Conservation (phyloP, 35 echinoderm and acorn worm genomes). For the Chiridota heheva region DNA sequence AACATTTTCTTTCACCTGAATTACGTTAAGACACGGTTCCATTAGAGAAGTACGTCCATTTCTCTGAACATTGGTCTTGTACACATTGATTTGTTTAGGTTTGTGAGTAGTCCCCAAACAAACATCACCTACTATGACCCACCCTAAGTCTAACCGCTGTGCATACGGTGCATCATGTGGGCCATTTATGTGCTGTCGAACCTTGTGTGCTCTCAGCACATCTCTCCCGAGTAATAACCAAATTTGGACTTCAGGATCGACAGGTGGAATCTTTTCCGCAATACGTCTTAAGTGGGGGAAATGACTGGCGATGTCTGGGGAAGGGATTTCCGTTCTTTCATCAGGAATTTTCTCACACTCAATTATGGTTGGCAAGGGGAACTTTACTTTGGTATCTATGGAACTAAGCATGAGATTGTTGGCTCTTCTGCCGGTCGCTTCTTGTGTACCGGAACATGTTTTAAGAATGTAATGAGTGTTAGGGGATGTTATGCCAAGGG, state of each 20-base stretch:
- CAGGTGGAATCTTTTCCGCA: conserved; percentile 39
- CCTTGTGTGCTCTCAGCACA: conserved; percentile 19
- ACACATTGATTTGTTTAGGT: not conserved
- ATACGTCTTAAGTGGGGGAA: conserved; percentile 36
- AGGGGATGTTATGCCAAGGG: not conserved
- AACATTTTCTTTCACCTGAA: conserved; percentile 24
- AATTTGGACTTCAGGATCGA: not conserved
- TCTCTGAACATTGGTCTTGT: not conserved
- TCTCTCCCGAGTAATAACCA: conserved; percentile 34
- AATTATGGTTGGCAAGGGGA: conserved; percentile 23
- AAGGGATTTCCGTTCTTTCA: conserved; percentile 55
- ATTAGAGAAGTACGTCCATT: conserved; percentile 24
- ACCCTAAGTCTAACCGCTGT: conserved; percentile 42
- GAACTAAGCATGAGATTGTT: conserved; percentile 21
- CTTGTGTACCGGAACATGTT: conserved; percentile 29
- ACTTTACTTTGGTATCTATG: not conserved
- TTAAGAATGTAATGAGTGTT: conserved; percentile 10
- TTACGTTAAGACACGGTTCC: not conserved
- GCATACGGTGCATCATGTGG: conserved; percentile 29
- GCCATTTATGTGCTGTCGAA: conserved; percentile 10
- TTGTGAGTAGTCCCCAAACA: conserved; percentile 24
- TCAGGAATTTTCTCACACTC: conserved; percentile 54
- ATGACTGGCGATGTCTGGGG: conserved; percentile 20
- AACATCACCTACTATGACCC: conserved; percentile 43
- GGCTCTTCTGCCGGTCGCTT: not conserved